phyloP scores from a whole-genome alignment of 2,113 vertebrate species.

The Sardina pilchardus region DNA sequence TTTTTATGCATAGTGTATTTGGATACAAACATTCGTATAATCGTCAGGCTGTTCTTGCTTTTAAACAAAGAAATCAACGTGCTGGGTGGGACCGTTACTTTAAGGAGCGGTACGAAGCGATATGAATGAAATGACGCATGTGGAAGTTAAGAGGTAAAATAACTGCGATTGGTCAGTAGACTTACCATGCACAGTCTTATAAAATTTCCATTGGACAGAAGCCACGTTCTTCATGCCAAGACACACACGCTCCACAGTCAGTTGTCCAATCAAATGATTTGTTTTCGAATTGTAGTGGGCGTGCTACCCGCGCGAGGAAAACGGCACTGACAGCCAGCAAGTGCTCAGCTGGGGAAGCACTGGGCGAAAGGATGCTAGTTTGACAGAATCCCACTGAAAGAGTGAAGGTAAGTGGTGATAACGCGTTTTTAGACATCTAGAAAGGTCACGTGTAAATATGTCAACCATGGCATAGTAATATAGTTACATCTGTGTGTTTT shows the following conservation, averaged over 20 bases:
- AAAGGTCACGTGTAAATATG: neutral
- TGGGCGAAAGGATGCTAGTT: neutral
- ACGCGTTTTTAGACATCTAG: neutral
- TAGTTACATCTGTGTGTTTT: neutral
- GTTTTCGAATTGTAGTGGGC: conserved; percentile 72
- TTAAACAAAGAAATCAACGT: conserved; percentile 11
- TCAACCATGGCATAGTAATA: neutral
- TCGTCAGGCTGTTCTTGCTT: neutral
- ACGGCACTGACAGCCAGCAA: conserved; percentile 41
- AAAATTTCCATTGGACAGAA: conserved; percentile 41
- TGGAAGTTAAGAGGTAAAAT: conserved; percentile 45
- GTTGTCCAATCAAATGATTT: conserved; percentile 69
- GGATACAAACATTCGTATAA: neutral
- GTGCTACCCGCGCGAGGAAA: conserved; percentile 59
- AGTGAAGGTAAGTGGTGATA: neutral
- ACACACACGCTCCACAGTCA: conserved; percentile 7
- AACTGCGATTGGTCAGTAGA: conserved; percentile 57
- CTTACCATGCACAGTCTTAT: neutral
- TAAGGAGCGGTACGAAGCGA: conserved; percentile 24
- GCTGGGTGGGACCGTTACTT: conserved; percentile 28
- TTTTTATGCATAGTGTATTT: neutral
- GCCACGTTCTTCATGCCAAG: conserved; percentile 44
- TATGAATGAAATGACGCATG: conserved; percentile 40
- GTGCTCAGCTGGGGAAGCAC: conserved; percentile 51
- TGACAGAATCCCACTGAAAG: neutral